Conservation (phyloP, 1,140 invertebrate genomes). For the Drosophila ambigua region DNA sequence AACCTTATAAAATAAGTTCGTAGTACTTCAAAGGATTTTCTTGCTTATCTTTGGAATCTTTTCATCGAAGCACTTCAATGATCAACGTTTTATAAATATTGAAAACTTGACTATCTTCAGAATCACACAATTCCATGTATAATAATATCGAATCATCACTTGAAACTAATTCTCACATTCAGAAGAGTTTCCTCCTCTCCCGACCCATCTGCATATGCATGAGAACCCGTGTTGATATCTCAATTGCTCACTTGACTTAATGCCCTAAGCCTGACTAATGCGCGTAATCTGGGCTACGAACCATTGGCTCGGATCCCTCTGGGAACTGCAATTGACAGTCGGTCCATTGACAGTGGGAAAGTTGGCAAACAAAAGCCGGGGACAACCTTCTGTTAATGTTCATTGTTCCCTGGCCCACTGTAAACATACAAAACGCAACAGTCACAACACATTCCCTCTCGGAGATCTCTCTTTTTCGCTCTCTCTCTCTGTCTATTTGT, state of each 20-base stretch:
- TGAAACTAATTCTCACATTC: constrained; percentile 7
- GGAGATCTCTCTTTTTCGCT: not conserved
- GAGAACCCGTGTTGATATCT: constrained; percentile 14
- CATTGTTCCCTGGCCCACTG: constrained; percentile 46
- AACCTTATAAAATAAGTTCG: too few relatives aligned
- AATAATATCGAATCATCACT: not conserved
- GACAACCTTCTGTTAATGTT: constrained; percentile 19
- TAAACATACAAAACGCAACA: constrained; percentile 79
- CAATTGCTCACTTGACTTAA: constrained; percentile 65
- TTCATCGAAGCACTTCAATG: too few relatives aligned
- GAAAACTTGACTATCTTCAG: too few relatives aligned
- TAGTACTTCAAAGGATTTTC: too few relatives aligned
- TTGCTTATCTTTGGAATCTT: too few relatives aligned
- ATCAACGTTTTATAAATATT: too few relatives aligned
- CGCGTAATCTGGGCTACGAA: constrained; percentile 48
- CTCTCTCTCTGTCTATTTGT: constrained; percentile 10
- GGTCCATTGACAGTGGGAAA: constrained; percentile 68
- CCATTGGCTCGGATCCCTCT: constrained; percentile 18
- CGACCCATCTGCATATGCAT: constrained; percentile 12
- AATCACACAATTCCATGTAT: not conserved
- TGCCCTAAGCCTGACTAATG: constrained; percentile 55
- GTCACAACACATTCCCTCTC: constrained; percentile 67
- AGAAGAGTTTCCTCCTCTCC: not conserved
- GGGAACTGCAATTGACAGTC: constrained; percentile 41
- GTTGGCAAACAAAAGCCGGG: constrained; percentile 72